phyloP scores from a whole-genome alignment of 2,113 vertebrate genomes.

The Gnathonemus longibarbis region DNA sequence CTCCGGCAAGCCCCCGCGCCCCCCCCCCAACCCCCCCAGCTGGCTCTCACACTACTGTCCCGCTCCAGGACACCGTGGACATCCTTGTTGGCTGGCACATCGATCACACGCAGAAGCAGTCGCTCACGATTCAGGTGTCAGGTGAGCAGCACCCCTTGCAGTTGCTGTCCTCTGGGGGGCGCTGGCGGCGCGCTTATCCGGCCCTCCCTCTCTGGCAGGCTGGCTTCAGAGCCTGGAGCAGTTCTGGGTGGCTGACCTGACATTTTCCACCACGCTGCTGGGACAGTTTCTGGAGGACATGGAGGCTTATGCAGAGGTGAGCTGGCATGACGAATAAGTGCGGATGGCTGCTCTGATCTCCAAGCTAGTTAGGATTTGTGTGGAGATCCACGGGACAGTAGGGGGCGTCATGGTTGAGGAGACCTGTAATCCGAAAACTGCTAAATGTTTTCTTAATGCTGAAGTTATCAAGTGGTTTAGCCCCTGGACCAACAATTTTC shows the following conservation, averaged over 20 bases:
- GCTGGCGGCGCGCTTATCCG: neutral
- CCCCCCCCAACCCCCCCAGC: too few species aligned
- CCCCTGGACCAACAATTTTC: neutral
- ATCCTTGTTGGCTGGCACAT: constrained; percentile 98
- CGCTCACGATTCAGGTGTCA: constrained; percentile 87
- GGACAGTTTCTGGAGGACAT: constrained; percentile 98
- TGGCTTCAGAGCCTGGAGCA: constrained; percentile 98
- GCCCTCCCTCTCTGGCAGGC: constrained; percentile 52
- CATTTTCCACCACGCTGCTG: constrained; percentile 92
- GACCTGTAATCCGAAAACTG: neutral
- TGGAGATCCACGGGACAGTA: neutral
- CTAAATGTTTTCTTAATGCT: neutral
- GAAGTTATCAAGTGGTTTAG: neutral
- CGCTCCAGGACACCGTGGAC: constrained; percentile 86
- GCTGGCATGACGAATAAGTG: neutral
- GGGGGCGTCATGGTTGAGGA: neutral
- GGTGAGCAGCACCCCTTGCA: constrained; percentile 58
- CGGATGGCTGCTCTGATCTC: neutral
- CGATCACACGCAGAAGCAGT: constrained; percentile 92
- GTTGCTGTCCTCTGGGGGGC: neutral
- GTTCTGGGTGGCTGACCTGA: constrained; percentile 97
- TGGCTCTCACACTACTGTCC: neutral
- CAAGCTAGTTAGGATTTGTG: neutral
- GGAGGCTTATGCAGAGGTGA: constrained; percentile 96
- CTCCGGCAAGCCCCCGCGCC: neutral